Conservation (phyloP, 1,140 invertebrate genomes). For the Orius insidiosus region DNA sequence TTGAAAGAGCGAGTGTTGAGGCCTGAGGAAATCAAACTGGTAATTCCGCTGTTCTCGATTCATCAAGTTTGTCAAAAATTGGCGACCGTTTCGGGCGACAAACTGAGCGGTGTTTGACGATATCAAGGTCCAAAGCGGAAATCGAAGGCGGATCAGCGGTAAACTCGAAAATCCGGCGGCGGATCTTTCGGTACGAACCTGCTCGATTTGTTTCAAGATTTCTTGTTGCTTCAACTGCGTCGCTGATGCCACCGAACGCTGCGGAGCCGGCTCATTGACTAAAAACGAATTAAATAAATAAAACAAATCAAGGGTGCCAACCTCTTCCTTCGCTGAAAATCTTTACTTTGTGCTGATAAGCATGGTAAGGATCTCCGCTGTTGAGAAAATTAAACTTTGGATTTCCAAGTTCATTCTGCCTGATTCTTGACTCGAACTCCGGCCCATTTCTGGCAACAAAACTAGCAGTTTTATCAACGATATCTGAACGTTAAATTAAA, state of each 20-base stretch:
- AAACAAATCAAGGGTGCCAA: constrained; percentile 18
- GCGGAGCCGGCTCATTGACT: constrained; percentile 20
- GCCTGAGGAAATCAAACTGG: constrained; percentile 96
- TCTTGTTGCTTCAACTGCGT: constrained; percentile 76
- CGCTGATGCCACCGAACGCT: constrained; percentile 37
- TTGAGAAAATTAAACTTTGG: constrained; percentile 98
- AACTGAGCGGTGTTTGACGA: constrained; percentile 97
- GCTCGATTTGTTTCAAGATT: constrained; percentile 63
- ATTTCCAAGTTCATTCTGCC: constrained; percentile 93
- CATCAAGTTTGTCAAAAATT: constrained; percentile 97
- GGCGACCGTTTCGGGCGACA: constrained; percentile 93
- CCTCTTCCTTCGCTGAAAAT: constrained; percentile 86
- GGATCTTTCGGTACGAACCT: constrained; percentile 86
- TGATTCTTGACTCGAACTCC: constrained; percentile 91
- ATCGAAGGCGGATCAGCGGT: constrained; percentile 96
- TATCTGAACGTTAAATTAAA: constrained; percentile 40
- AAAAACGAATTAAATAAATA: constrained; percentile 9
- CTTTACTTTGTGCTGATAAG: constrained; percentile 95
- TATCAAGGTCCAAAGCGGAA: constrained; percentile 94
- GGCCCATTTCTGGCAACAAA: constrained; percentile 97
- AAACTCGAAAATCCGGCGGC: constrained; percentile 92
- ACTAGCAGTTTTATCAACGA: constrained; percentile 96
- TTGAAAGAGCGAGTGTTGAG: constrained; percentile 95
- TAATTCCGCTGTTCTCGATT: constrained; percentile 95
- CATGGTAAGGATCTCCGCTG: constrained; percentile 92